phyloP scores from a whole-genome alignment of 2,888 invertebrate genomes.

The Clepsis dumicolana region DNA sequence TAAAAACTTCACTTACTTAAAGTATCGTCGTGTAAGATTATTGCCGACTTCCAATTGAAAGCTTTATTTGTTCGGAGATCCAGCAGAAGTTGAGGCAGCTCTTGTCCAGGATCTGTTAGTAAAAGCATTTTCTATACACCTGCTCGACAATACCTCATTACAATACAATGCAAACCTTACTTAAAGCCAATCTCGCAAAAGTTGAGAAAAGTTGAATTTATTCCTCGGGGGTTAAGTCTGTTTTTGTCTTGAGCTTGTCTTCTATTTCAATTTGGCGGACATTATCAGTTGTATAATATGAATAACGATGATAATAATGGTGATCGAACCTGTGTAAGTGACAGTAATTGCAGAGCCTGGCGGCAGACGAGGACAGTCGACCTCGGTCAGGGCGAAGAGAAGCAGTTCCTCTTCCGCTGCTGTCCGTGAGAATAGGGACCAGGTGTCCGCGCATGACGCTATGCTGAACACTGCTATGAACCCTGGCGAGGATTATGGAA shows the following conservation, averaged over 20 bases:
- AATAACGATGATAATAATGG: background rate
- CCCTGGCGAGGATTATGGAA: constrained; percentile 74
- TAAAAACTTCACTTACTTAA: constrained; percentile 84
- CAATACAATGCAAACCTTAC: too few relatives aligned
- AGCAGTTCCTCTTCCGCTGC: constrained; percentile 88
- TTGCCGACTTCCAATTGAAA: constrained; percentile 90
- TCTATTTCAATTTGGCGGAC: too few relatives aligned
- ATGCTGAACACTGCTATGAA: constrained; percentile 90
- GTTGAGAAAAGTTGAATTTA: too few relatives aligned
- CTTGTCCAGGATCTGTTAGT: constrained; percentile 87
- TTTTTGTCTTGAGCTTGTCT: too few relatives aligned
- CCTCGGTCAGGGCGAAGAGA: constrained; percentile 91
- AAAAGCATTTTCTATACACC: too few relatives aligned
- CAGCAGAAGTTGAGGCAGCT: constrained; percentile 91
- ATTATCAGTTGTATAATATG: too few relatives aligned
- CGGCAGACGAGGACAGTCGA: constrained; percentile 92
- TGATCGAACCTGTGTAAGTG: constrained; percentile 76
- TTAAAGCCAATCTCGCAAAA: too few relatives aligned
- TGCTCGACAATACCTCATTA: too few relatives aligned
- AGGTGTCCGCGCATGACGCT: constrained; percentile 91
- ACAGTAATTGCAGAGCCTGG: constrained; percentile 88
- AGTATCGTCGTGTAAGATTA: constrained; percentile 90
- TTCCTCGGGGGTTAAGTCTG: too few relatives aligned
- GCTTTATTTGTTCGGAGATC: constrained; percentile 89
- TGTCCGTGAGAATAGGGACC: constrained; percentile 89